Percentiles rank a stretch among this genome's conserved stretches.
phyloP scores from a whole-genome alignment of 2,113 vertebrate genomes.

The Pheucticus melanocephalus region DNA sequence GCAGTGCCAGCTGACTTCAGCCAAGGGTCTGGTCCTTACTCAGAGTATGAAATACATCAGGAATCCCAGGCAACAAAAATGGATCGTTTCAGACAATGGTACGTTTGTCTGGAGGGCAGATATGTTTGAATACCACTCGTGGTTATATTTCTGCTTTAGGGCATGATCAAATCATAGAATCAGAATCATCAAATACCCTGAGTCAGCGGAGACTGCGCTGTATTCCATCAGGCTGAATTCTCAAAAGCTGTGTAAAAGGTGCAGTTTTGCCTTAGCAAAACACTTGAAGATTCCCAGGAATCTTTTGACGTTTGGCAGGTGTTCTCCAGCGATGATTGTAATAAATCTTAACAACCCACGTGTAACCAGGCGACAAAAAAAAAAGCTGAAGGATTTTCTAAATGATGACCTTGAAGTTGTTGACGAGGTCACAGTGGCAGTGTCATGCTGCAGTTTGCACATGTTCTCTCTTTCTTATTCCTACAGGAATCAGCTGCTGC shows the following conservation, averaged over 20 bases:
- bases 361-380: background rate
- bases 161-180: background rate
- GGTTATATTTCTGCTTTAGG: background rate
- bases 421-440: background rate
- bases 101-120: background rate
- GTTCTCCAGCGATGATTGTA: background rate
- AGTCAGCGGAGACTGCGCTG: background rate
- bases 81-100: background rate
- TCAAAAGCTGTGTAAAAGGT: background rate
- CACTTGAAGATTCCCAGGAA: conserved; percentile 9
- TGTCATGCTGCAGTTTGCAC: conserved; percentile 27
- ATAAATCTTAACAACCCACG: conserved; percentile 1
- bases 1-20: background rate
- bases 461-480: conserved; percentile 35
- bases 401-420: conserved; percentile 32
- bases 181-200: background rate
- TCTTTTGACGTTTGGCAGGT: conserved; percentile 36
- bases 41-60: accelerated
- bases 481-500: conserved; percentile 51
- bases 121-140: background rate
- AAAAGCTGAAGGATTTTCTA: background rate
- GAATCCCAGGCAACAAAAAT: background rate
- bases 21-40: background rate
- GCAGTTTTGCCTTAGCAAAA: background rate
- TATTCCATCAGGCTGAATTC: background rate